These are phyloP conservation scores for Andrena trimmerana DNA, from an alignment of 2,888 invertebrate genomes.

Conservation along the genomic window DNA sequence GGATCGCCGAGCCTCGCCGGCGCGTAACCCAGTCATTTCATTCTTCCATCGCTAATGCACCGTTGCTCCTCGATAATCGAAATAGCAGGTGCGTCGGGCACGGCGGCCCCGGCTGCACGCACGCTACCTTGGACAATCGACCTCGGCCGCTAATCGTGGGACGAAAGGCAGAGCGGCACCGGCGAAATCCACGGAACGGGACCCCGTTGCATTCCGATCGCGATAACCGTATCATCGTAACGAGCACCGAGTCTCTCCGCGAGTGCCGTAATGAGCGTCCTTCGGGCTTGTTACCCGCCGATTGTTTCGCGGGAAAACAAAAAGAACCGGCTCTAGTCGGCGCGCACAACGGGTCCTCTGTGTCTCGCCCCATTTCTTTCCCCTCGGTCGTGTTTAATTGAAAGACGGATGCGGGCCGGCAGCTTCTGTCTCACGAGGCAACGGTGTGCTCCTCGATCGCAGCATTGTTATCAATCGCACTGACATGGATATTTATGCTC, in stretches of 20 bases:
- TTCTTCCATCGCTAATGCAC: not conserved
- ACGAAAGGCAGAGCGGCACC: conserved; percentile 43
- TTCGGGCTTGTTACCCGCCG: conserved; percentile 39
- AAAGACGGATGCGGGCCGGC: not conserved
- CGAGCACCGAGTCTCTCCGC: conserved; percentile 53
- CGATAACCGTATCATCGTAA: conserved; percentile 76
- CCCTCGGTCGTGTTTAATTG: conserved; percentile 12
- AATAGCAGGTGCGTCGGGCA: not conserved
- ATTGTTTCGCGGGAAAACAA: conserved; percentile 49
- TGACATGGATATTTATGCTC: not conserved
- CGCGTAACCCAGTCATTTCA: not conserved
- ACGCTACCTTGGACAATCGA: not conserved
- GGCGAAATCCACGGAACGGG: conserved; percentile 51
- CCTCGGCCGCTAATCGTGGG: conserved; percentile 1
- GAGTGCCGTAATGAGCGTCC: conserved; percentile 53
- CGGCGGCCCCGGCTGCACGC: not conserved
- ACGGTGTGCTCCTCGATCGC: not conserved
- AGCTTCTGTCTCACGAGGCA: not conserved
- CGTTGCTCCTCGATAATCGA: not conserved
- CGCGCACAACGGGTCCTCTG: conserved; percentile 43
- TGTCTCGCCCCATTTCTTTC: conserved; percentile 42
- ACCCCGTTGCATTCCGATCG: conserved; percentile 66
- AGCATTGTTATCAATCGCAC: conserved; percentile 17
- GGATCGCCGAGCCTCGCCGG: not conserved
- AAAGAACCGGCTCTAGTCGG: conserved; percentile 22